A percentile compares a stretch with the other conserved stretches of the same genome.
These are phyloP conservation scores for Tetranychus truncatus DNA, from an alignment of 2,888 invertebrate genomes.

Conservation along the genomic window DNA sequence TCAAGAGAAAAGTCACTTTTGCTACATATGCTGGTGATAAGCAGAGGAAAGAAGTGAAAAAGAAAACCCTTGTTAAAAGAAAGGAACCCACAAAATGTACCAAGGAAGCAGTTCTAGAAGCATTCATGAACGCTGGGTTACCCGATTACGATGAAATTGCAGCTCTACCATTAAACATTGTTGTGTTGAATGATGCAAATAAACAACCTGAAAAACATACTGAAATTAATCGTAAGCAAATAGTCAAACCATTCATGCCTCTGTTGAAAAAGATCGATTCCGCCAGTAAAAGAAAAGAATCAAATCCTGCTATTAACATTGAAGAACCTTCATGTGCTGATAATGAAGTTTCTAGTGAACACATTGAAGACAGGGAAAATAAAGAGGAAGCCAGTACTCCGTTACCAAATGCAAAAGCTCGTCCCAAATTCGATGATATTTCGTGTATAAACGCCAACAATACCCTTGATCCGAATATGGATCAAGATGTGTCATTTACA, in stretches of 20 bases:
- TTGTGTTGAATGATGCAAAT: background rate
- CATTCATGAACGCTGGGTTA: slow-evolving; percentile 15
- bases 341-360: background rate
- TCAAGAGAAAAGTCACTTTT: background rate
- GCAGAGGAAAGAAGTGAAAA: background rate
- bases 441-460: background rate
- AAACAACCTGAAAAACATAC: background rate
- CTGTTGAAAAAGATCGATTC: background rate
- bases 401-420: background rate
- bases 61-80: background rate
- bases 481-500: background rate
- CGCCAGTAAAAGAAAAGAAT: background rate
- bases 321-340: background rate
- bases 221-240: background rate
- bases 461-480: no score
- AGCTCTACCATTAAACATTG: background rate
- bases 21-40: background rate
- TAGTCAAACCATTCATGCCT: background rate
- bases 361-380: background rate
- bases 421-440: background rate
- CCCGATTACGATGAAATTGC: slow-evolving; percentile 19
- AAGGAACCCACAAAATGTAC: slow-evolving; percentile 8
- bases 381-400: background rate
- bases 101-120: slow-evolving; percentile 15
- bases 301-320: background rate